Evolutionary conservation across 2,797 vertebrate species (phyloP), one percentile per base, ranked within the genome.

Genomic region (Hephaestus fuliginosus): DNA sequence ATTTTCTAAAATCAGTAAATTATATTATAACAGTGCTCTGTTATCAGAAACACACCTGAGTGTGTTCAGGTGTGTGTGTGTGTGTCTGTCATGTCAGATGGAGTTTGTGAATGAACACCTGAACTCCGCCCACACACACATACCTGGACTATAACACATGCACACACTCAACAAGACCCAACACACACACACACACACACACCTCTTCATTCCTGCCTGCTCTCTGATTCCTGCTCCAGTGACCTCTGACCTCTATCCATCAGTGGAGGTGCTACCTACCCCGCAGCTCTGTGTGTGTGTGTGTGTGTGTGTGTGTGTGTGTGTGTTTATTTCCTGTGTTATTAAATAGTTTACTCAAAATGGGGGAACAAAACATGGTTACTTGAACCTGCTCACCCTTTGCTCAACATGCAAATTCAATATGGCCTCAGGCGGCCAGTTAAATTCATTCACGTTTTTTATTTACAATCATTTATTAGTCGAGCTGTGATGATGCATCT

Each of bases 51-150:
- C 4, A 33, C 43, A 18, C 51, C 41, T 64, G 46, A 18, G 22
- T 18, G 0, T 74, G 65, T 74, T 33, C 33, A 43, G 11, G 88
- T 87, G 93, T 87, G 90, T 60, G 39, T 53, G 56, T 72, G 55
- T 52, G 57, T 39, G 52, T 53, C 4, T 46, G 46, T 81, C 30
- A 44, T 57, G 86, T 84, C 69, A 83, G 83, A 93, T 86, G 85
- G 83, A 89, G 81, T 82, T 92, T 91, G 88, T 93, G 90, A 95
- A 95, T 93, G 92, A 93, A 91, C 43, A 70, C 67, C 81, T 79
- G 80, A 81, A 57, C 75, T 72, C 71, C 61, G 5, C 78, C 66
- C 48, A 69, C 61, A 25, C 55, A 74, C 60, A 78, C 70, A 81
- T 67, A 76, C 68, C 56, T 68, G 48, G 30, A 55, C 62, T 39